phyloP scores from a whole-genome alignment of 2,797 vertebrate genomes.

The Pseudomugil tenellus region DNA sequence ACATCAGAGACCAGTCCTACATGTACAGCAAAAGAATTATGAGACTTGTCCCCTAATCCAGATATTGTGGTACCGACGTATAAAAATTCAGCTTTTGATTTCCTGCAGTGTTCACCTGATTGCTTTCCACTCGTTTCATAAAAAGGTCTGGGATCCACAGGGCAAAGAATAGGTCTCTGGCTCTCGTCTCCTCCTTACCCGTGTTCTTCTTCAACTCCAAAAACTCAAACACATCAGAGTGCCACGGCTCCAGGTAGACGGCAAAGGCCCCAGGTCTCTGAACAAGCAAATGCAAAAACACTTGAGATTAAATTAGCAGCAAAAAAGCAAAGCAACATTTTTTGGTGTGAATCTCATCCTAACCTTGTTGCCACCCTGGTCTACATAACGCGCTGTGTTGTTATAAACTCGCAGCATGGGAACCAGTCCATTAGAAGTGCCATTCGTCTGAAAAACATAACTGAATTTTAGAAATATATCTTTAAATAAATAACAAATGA shows the following conservation, averaged over 20 bases:
- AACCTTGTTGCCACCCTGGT: slow-evolving; percentile 95
- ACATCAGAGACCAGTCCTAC: slow-evolving; percentile 95
- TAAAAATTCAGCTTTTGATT: neutral
- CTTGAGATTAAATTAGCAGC: neutral
- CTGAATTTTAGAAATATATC: neutral
- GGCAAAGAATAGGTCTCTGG: slow-evolving; percentile 94
- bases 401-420: slow-evolving; percentile 98
- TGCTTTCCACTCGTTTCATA: slow-evolving; percentile 95
- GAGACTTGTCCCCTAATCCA: neutral
- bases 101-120: slow-evolving; percentile 78
- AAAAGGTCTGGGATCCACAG: slow-evolving; percentile 99
- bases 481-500: neutral
- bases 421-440: slow-evolving; percentile 93
- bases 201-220: slow-evolving; percentile 98
- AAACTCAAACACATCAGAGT: slow-evolving; percentile 94
- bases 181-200: slow-evolving; percentile 95
- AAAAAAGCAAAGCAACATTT: neutral
- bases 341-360: neutral
- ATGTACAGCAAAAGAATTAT: slow-evolving; percentile 1
- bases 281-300: neutral
- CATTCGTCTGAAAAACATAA: slow-evolving; percentile 84
- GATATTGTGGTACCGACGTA: neutral
- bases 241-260: slow-evolving; percentile 97
- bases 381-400: slow-evolving; percentile 96
- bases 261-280: slow-evolving; percentile 95